Evolutionary conservation across 2,888 invertebrate species (phyloP).

Genomic region (Apodemia mormo): DNA sequence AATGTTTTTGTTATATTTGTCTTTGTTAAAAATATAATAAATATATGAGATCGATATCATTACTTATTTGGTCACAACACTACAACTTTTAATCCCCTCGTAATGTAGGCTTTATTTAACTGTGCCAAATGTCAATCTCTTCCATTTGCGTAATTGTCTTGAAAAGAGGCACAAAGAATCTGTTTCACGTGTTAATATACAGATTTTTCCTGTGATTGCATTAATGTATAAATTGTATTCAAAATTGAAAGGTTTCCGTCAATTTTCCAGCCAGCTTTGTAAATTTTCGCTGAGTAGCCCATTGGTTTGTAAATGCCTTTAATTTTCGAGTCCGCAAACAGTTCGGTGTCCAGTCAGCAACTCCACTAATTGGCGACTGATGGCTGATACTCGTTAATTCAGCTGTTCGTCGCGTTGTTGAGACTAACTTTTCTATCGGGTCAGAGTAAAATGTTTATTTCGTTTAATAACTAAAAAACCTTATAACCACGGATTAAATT

Average conservation of each 20-base stretch:
- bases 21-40: no score
- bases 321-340: constrained; percentile 52
- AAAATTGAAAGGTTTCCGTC: background rate
- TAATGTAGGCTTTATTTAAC: no score
- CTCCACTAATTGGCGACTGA: constrained; percentile 43
- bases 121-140: no score
- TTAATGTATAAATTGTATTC: background rate
- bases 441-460: background rate
- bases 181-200: no score
- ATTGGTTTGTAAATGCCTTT: constrained; percentile 47
- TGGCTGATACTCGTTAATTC: constrained; percentile 5
- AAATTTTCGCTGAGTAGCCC: constrained; percentile 37
- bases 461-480: background rate
- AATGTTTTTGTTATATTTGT: no score
- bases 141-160: no score
- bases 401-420: background rate
- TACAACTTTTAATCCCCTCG: no score
- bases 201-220: background rate
- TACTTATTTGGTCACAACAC: no score
- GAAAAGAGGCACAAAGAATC: no score
- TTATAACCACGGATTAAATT: background rate
- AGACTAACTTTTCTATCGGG: background rate
- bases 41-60: no score
- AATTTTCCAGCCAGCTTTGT: constrained; percentile 19
- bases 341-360: constrained; percentile 46